Evolutionary conservation across 2,888 invertebrate species (phyloP), one percentile per base, ranked within the genome.

Genomic region (Melitaea athalia): DNA sequence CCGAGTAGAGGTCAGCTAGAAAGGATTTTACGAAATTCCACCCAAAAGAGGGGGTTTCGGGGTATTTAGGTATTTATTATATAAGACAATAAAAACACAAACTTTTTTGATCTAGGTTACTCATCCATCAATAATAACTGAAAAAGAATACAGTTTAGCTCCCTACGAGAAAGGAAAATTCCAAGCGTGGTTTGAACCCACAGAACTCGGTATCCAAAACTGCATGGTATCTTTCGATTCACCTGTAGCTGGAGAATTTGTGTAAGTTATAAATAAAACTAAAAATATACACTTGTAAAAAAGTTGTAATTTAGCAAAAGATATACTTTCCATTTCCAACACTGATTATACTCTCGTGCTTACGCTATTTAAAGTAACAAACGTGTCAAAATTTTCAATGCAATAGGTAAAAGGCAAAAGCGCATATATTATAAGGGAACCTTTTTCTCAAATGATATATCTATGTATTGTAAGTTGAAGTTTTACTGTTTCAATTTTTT

Each of bases 161-260:
- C 82, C 90, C 2, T 77, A 75, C 0, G 92, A 91, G 69, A 91
- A 88, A 75, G 91, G 90, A 4, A 92, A 91, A 74, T 86, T 89
- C 62, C 77, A 86, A 61, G 84, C 85, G 43, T 82, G 79, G 81
- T 92, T 91, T 72, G 92, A 92, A 73, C 92, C 92, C 8, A 89
- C 82, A 1, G 81, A 86, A 59, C 75, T 87, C 3, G 91, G 91
- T 5, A 70, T 80, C 1, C 91, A 91, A 69, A 72, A 77, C 10
- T 87, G 87, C 75, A 79, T 5, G 61, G 78, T 92, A n/a, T 84
- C 88, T 0, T 90, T 92, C 59, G 74, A 82, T 55, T 92, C 92
- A 0, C 61, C 75, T 0, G 73, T 76, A 31, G 92, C 92, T 62
- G 92, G 92, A 15, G 89, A 89, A 77, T 92, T 88, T 74, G 80